Base-by-base conservation (phyloP, 2,888 invertebrate species). In the Dione juno region DNA sequence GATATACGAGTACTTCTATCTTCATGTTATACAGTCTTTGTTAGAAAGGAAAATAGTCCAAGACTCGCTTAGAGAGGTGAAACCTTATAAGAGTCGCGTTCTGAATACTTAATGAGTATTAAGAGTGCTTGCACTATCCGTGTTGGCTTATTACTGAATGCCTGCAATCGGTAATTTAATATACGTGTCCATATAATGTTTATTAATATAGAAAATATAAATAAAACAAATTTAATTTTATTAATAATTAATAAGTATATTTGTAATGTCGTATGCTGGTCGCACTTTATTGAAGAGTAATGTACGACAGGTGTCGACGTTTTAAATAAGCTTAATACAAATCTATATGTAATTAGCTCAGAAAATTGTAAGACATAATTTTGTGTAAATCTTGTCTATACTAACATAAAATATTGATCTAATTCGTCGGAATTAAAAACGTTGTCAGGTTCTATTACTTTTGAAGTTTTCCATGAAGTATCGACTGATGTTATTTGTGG, bases 71-170 rank as follows among this genome's bases (percentile, higher is more conserved):
- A 67, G 48, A 68, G 52, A 71, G 69, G 65, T 67, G 75, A 75
- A 76, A 70, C 75, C 75, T 63, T 75, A 76, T 69, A 63, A 57
- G 45, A 59, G 52, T 35, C 52, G 69, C 69, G 76, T 72, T 72
- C 75, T 70, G 75, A 76, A 76, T 76, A 73, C 73, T 70, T 72
- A 73, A 72, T 69, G 59, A 67, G 74, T 65, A 75, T 74, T 74
- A 73, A 68, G 71, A 73, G 43, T 71, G 66, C 66, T 65, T 65
- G 71, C 69, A 72, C 67, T 72, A 45, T 64, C 73, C 72, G 57
- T 70, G 59, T 68, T 67, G 40, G 58, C 57, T 58, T 52, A 64
- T 48, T 43, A 43, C 35, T 21, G 28, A 70, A 11, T 19, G 16
- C 21, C 35, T 43, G 50, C 19, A 52, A 40, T 35, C 11, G 52